Conservation (phyloP, 2,797 vertebrate species). For the Acestrorhynchus altus region DNA sequence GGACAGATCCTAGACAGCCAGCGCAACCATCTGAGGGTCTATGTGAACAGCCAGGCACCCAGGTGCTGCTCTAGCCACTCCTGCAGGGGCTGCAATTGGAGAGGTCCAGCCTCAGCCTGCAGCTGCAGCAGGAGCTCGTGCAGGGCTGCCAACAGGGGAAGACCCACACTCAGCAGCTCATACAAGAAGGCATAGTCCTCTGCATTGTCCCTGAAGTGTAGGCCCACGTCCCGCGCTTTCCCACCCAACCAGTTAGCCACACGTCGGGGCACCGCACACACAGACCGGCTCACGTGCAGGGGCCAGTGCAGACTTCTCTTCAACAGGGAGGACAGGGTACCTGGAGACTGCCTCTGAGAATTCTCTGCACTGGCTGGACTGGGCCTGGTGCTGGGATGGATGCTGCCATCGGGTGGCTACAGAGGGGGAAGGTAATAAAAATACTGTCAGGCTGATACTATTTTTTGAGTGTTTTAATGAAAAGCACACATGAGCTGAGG, state of each 20-base stretch:
- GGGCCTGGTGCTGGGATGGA: conserved; percentile 63
- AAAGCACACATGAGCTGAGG: not conserved
- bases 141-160: conserved; percentile 88
- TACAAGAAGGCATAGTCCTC: conserved; percentile 88
- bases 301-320: conserved; percentile 87
- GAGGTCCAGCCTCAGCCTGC: conserved; percentile 81
- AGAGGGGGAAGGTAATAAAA: not conserved
- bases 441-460: not conserved
- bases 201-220: conserved; percentile 89
- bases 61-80: conserved; percentile 81
- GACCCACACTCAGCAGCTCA: conserved; percentile 91
- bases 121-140: conserved; percentile 88
- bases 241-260: conserved; percentile 81
- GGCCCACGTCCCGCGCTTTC: conserved; percentile 71
- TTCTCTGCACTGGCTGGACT: conserved; percentile 58
- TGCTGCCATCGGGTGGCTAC: conserved; percentile 57
- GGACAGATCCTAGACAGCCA: not conserved
- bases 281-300: conserved; percentile 81
- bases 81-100: conserved; percentile 77
- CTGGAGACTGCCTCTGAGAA: conserved; percentile 83
- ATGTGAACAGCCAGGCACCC: conserved; percentile 65
- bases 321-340: conserved; percentile 90
- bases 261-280: conserved; percentile 83
- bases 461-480: not conserved
- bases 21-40: not conserved